phyloP scores from a whole-genome alignment of 2,797 vertebrate genomes.

The Lacerta agilis region DNA sequence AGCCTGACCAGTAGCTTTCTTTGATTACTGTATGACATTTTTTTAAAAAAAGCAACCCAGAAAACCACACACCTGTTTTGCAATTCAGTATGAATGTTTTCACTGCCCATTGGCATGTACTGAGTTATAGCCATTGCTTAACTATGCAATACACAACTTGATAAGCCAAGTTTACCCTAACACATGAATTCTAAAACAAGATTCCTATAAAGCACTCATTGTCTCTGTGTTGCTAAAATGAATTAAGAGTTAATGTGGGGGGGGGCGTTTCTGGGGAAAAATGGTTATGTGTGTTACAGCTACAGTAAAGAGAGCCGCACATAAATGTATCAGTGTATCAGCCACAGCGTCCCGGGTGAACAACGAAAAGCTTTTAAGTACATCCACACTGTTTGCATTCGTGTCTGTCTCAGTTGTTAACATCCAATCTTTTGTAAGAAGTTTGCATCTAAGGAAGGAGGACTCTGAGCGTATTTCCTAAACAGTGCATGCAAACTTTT shows the following conservation, averaged over 20 bases:
- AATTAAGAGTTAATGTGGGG: conserved; percentile 13
- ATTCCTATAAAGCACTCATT: conserved; percentile 32
- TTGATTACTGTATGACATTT: background rate
- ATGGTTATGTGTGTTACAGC: conserved; percentile 18
- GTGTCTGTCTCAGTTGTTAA: conserved; percentile 44
- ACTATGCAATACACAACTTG: background rate
- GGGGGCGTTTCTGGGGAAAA: background rate
- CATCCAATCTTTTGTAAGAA: background rate
- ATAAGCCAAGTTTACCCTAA: background rate
- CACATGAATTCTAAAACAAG: background rate
- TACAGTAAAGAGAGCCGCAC: background rate
- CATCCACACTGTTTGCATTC: conserved; percentile 51
- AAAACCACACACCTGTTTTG: background rate
- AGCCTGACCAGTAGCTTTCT: background rate
- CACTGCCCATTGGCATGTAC: background rate
- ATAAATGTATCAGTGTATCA: background rate
- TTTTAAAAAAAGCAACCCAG: background rate
- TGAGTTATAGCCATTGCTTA: background rate
- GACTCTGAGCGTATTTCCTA: conserved; percentile 57
- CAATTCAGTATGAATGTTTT: background rate
- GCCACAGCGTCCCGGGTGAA: fast-evolving
- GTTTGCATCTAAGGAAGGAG: conserved; percentile 35
- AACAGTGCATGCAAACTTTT: conserved; percentile 78
- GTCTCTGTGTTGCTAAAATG: conserved; percentile 15
- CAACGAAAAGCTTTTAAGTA: conserved; percentile 24